A percentile compares a stretch with the other conserved stretches of the same genome.
Evolutionary conservation across 2,888 invertebrate genomes (phyloP).

Genomic region (Heteropelma amictum): DNA sequence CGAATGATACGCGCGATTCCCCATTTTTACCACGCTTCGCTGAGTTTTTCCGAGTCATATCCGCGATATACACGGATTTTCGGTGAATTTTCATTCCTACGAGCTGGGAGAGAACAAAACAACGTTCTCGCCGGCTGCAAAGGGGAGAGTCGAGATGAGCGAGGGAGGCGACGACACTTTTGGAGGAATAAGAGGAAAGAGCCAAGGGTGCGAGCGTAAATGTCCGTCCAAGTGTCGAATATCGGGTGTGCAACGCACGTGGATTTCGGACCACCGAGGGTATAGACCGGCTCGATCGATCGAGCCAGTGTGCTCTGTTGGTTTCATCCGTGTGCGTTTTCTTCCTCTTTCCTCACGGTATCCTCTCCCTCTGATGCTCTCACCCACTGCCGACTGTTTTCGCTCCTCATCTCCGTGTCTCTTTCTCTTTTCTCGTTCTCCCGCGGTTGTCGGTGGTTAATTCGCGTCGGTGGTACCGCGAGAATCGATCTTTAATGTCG

Average conservation of each 20-base stretch:
- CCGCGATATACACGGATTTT: constrained; percentile 30
- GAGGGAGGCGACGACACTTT: constrained; percentile 44
- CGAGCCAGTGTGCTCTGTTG: constrained; percentile 44
- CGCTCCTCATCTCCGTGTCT: neutral
- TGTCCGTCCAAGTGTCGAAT: constrained; percentile 42
- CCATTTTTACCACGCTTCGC: constrained; percentile 22
- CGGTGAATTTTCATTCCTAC: constrained; percentile 20
- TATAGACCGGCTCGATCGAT: constrained; percentile 48
- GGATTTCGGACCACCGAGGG: constrained; percentile 39
- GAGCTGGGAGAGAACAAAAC: constrained; percentile 16
- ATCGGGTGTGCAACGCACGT: constrained; percentile 50
- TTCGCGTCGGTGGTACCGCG: constrained; percentile 40
- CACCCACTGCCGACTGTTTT: neutral
- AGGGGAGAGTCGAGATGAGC: constrained; percentile 6
- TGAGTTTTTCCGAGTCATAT: constrained; percentile 7
- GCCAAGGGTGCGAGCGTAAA: constrained; percentile 38
- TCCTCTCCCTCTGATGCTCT: neutral
- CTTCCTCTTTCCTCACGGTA: neutral
- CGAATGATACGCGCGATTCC: neutral
- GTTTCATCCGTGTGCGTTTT: constrained; percentile 11
- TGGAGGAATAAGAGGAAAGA: neutral
- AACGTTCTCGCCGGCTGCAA: constrained; percentile 22
- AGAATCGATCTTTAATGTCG: constrained; percentile 55
- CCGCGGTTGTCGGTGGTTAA: too few species aligned
- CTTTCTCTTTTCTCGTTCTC: neutral